These are phyloP conservation scores for Mactromeris polynyma DNA, from an alignment of 2,888 invertebrate species.

Conservation along the genomic window DNA sequence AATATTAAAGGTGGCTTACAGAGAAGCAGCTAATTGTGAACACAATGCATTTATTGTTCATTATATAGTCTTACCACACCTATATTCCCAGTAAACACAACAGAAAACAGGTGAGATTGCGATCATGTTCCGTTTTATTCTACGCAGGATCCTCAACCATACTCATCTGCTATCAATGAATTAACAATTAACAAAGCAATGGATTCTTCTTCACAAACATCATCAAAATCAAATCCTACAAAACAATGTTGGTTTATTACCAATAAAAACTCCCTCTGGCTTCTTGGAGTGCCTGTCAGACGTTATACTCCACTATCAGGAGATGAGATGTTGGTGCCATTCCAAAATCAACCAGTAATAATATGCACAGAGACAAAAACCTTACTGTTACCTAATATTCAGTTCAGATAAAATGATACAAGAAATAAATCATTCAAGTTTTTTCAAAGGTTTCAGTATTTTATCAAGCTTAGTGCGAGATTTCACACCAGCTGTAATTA, in stretches of 20 bases:
- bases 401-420: not conserved
- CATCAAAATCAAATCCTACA: slow-evolving; percentile 5
- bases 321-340: slow-evolving; percentile 13
- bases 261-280: slow-evolving; percentile 19
- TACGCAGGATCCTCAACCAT: not conserved
- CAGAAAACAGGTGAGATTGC: slow-evolving; percentile 28
- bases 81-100: not conserved
- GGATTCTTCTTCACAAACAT: slow-evolving; percentile 11
- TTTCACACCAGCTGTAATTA: not conserved
- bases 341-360: slow-evolving; percentile 15
- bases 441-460: not conserved
- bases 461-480: not conserved
- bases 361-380: not conserved
- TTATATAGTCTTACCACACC: not conserved
- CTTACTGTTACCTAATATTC: not conserved
- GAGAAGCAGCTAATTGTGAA: not conserved
- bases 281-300: not conserved
- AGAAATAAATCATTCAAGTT: not conserved
- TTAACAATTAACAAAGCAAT: slow-evolving; percentile 45
- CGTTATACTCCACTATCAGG: slow-evolving; percentile 3
- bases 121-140: not conserved
- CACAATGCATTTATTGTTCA: slow-evolving; percentile 5
- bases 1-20: not conserved
- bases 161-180: slow-evolving; percentile 35
- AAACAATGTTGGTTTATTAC: slow-evolving; percentile 25